Base-by-base conservation (phyloP, 1,140 invertebrate genomes). In the Diploscapter pachys region DNA sequence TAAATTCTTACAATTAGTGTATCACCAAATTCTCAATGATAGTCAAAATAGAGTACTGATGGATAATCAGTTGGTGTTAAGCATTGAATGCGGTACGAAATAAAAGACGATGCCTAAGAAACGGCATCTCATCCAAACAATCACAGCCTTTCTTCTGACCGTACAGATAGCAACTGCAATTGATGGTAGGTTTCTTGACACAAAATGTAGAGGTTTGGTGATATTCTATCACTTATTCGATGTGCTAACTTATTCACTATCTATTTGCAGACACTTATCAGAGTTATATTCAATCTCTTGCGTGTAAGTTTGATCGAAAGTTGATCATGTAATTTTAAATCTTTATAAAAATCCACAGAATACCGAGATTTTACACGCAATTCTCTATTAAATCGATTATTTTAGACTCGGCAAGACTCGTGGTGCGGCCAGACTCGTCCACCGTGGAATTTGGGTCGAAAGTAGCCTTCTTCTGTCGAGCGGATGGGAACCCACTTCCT, bases 401-500 rank as follows among this genome's bases (percentile, higher is more conserved):
- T 78, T 63, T 57, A 78, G 77, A 78, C 57, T 69, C 77, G 3
- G 77, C 80, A 5, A 50, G 64, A 55, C 63, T 81, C 31, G 71
- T 82, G 4, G 80, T 81, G 62, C 74, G 79, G 3, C 80, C 80
- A 3, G 81, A 81, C 61, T 72, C 81, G 1, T 82, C 81, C 4
- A 82, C 91, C 81, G 95, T 96, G 53, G 91, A 91, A 73, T 92
- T 91, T 68, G 93, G 93, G 71, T 92, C 92, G n/a, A 92, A 93
- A 71, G 94, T 94, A 2, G 92, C 92, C 59, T 96, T 98, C 89
- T 95, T 94, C 87, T 98, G 95, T 89, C 92, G 91, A 63, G 94
- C 94, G 13, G 89, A 91, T 64, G 94, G 95, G 13, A 91, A 94
- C 87, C 95, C 95, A 61, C 82, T 85, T 11, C 93, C 93, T 2